Percentiles rank a stretch among this genome's conserved stretches.
These are phyloP conservation scores for Hozukius guyotensis DNA, from an alignment of 2,797 vertebrate genomes.

Conservation along the genomic window DNA sequence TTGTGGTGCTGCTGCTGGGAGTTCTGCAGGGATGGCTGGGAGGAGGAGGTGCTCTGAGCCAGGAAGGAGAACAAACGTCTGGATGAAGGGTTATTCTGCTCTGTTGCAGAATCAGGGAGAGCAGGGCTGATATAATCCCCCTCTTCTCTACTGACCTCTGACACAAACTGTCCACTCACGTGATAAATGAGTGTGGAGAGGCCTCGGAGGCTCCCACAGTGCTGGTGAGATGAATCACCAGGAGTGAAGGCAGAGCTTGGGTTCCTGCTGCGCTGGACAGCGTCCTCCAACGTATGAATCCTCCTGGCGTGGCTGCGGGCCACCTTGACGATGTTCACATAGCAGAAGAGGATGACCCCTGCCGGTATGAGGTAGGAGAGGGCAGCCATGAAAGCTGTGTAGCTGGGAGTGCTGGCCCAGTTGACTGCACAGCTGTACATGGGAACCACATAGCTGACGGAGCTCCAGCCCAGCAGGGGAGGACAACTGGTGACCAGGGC, in stretches of 20 bases:
- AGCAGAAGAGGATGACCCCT: slow-evolving; percentile 85
- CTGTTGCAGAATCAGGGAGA: slow-evolving; percentile 24
- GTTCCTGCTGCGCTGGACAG: slow-evolving; percentile 77
- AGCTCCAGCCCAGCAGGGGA: slow-evolving; percentile 86
- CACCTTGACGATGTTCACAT: slow-evolving; percentile 84
- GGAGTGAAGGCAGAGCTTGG: slow-evolving; percentile 10
- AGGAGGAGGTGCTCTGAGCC: slow-evolving; percentile 44
- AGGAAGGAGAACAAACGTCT: slow-evolving; percentile 71
- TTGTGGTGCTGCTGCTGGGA: slow-evolving; percentile 68
- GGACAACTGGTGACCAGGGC: slow-evolving; percentile 84
- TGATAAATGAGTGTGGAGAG: slow-evolving; percentile 80
- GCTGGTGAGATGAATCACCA: slow-evolving; percentile 20
- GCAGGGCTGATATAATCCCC: neutral
- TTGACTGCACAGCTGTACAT: slow-evolving; percentile 84
- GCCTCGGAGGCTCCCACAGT: slow-evolving; percentile 47
- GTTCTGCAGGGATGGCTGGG: slow-evolving; percentile 53
- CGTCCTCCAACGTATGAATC: slow-evolving; percentile 84
- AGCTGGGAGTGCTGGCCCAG: slow-evolving; percentile 84
- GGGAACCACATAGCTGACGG: slow-evolving; percentile 76
- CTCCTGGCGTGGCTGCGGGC: slow-evolving; percentile 83
- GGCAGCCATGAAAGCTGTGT: slow-evolving; percentile 76
- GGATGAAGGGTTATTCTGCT: slow-evolving; percentile 32
- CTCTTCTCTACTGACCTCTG: slow-evolving; percentile 58
- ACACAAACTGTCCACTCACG: slow-evolving; percentile 77
- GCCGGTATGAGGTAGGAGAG: slow-evolving; percentile 84